Base-by-base conservation (phyloP, 2,797 vertebrate genomes). In the Micropoecilia bifurca region DNA sequence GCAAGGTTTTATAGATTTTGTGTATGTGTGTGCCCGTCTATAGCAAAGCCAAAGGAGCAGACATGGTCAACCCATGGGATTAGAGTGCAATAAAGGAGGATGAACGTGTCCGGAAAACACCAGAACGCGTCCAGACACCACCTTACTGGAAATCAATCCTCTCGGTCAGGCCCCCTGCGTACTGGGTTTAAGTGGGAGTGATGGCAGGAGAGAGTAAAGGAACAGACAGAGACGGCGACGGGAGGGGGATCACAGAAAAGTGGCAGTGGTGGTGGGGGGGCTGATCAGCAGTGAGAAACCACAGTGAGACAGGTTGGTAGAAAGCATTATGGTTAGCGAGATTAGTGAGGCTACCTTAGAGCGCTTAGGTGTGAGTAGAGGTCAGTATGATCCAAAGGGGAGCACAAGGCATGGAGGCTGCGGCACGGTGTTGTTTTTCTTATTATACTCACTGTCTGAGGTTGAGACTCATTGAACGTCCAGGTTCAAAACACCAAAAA, bases 141-240 rank as follows among this genome's bases (percentile, higher is more conserved):
- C 77, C 90, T 94, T 93, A 93, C 92, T 93, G 92, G 93, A 95
- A 95, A 95, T 96, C 94, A 94, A 95, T 95, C 85, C 83, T 50
- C 82, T 82, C 25, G 78, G 90, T 92, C 92, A 89, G 86, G 89
- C 87, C 87, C 89, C 90, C 85, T 84, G 90, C 84, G 71, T 80
- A 75, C 86, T 50, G 84, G 90, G 84, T 91, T 92, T 94, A 91
- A 93, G 90, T 93, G 89, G 89, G 87, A 92, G 88, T 87, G 88
- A 92, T 87, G 88, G 87, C 80, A 90, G 80, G 80, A 81, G 85
- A 90, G 85, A 87, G 80, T 79, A 84, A 81, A 91, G 87, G 87
- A 88, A 73, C 48, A 12, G 72, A 76, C 80, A 76, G 80, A 73
- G 59, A 74, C 77, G 69, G 71, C 16, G n/a, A 66, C 59, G 41